A percentile compares a stretch with the other conserved stretches of the same genome.
Evolutionary conservation across 2,797 vertebrate genomes (phyloP).

Genomic region (Hoplostethus atlanticus): DNA sequence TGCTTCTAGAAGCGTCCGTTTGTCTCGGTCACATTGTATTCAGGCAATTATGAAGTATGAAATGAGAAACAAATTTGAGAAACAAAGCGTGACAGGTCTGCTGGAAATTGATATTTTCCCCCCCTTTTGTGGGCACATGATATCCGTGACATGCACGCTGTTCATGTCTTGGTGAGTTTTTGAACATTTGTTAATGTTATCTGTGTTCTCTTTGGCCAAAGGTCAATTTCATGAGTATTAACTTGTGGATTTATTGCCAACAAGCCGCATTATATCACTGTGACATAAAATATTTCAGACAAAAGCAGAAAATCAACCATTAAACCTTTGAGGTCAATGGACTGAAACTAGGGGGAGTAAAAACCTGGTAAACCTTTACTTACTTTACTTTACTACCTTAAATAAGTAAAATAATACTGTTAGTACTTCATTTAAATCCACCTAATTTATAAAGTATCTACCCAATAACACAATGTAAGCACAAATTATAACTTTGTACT

Average conservation of each 20-base stretch:
- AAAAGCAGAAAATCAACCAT: not conserved
- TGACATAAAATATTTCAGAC: constrained; percentile 11
- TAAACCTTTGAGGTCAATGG: not conserved
- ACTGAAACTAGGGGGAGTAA: no score
- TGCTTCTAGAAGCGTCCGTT: constrained; percentile 1
- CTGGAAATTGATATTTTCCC: not conserved
- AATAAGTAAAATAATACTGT: no score
- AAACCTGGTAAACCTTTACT: no score
- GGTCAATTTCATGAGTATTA: constrained; percentile 45
- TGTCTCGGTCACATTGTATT: constrained; percentile 22
- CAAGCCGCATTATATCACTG: not conserved
- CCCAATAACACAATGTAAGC: no score
- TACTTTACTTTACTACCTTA: no score
- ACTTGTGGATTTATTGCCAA: constrained; percentile 32
- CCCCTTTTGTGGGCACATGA: not conserved
- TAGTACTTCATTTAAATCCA: no score
- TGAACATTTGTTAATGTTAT: constrained; percentile 4
- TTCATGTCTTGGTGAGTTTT: constrained; percentile 22
- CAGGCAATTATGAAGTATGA: constrained; percentile 25
- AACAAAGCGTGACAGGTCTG: constrained; percentile 11
- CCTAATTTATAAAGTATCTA: no score
- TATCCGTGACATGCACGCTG: not conserved
- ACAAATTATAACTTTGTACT: no score
- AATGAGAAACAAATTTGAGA: constrained; percentile 43
- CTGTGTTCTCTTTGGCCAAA: constrained; percentile 21